A percentile compares a stretch with the other conserved stretches of the same genome.
Conservation (phyloP, 2,888 invertebrate genomes). For the Drosophila pseudotalamancana region DNA sequence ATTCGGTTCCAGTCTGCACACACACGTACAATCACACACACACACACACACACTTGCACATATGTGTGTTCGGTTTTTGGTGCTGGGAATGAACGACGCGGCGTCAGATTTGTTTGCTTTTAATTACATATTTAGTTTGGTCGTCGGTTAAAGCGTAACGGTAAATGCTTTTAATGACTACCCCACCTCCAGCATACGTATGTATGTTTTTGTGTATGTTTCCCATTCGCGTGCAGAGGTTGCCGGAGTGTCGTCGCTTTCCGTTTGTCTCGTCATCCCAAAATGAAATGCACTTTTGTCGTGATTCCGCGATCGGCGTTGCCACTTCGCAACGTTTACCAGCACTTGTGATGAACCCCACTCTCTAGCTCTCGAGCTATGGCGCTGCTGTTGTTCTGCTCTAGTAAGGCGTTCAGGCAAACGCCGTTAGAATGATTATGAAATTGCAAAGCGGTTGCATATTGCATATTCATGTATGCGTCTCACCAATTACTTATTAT, state of each 20-base stretch:
- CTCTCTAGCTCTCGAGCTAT: not conserved
- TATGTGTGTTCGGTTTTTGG: conserved; percentile 14
- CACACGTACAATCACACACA: conserved; percentile 3
- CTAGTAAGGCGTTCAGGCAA: conserved; percentile 55
- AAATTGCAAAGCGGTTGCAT: conserved; percentile 52
- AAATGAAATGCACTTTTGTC: conserved; percentile 56
- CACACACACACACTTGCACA: not conserved
- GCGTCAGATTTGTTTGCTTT: conserved; percentile 68
- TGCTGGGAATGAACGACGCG: conserved; percentile 42
- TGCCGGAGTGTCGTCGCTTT: conserved; percentile 27
- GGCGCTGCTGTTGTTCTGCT: conserved; percentile 58
- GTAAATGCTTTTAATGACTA: conserved; percentile 65
- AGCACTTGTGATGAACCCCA: conserved; percentile 6
- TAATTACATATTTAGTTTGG: conserved; percentile 67
- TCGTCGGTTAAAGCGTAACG: conserved; percentile 61
- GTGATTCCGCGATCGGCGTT: conserved; percentile 9
- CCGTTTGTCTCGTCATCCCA: conserved; percentile 27
- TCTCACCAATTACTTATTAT: conserved; percentile 27
- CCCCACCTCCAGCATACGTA: not conserved
- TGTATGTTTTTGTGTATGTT: not conserved
- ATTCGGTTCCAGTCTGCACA: conserved; percentile 32
- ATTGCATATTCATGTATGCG: conserved; percentile 31
- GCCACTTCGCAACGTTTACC: conserved; percentile 20
- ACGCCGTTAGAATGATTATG: conserved; percentile 73
- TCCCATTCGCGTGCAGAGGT: conserved; percentile 23